phyloP scores from a whole-genome alignment of 2,113 vertebrate species.

The Aldabrachelys gigantea region DNA sequence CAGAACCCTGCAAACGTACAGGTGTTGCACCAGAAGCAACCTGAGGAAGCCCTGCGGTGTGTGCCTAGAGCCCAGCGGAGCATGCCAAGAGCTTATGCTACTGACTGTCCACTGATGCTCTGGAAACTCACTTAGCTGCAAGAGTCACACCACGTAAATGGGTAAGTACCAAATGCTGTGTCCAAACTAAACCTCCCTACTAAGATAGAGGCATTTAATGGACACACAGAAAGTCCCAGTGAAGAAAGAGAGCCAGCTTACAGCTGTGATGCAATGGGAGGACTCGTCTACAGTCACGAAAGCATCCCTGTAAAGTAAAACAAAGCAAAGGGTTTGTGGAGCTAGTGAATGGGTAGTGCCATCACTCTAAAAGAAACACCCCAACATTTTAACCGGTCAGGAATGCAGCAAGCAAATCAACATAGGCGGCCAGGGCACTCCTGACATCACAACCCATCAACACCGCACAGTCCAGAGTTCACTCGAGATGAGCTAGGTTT shows the following conservation, averaged over 20 bases:
- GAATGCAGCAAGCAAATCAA: background rate
- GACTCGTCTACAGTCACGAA: background rate
- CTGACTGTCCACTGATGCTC: background rate
- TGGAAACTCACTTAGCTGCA: background rate
- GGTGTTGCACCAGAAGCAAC: too few relatives aligned
- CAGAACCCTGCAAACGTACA: too few relatives aligned
- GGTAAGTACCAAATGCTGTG: background rate
- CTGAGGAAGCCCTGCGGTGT: background rate
- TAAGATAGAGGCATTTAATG: background rate
- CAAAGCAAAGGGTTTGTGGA: background rate
- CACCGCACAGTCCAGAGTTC: too few relatives aligned
- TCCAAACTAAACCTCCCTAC: background rate
- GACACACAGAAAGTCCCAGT: background rate
- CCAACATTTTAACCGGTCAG: background rate
- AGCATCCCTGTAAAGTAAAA: background rate
- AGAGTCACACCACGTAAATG: background rate
- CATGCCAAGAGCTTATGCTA: too few relatives aligned
- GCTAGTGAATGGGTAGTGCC: background rate
- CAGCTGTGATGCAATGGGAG: background rate
- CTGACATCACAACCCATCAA: too few relatives aligned
- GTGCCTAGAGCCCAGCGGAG: background rate
- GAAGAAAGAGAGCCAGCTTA: background rate
- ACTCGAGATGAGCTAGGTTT: too few relatives aligned
- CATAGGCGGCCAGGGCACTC: too few relatives aligned
- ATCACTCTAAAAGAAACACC: background rate